phyloP scores from a whole-genome alignment of 2,797 vertebrate genomes.

The Philypnodon macrostomus region DNA sequence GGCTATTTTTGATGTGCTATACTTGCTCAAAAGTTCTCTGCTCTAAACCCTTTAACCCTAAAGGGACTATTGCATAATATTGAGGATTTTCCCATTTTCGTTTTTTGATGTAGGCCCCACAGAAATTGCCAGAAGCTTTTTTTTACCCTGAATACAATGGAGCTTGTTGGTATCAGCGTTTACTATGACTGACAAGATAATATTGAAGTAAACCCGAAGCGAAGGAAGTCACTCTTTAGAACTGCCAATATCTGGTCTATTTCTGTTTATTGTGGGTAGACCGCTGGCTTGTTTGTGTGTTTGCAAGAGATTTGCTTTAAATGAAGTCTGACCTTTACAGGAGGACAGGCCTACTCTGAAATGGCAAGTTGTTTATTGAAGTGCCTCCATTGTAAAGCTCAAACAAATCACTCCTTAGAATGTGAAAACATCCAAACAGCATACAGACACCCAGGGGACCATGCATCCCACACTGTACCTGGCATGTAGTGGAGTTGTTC shows the following conservation, averaged over 20 bases:
- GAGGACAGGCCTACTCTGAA: constrained; percentile 60
- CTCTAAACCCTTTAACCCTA: constrained; percentile 10
- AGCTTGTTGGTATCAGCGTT: constrained; percentile 38
- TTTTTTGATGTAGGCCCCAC: constrained; percentile 11
- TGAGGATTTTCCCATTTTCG: constrained; percentile 32
- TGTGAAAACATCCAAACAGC: constrained; percentile 60
- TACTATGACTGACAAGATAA: constrained; percentile 50
- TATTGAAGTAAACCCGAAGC: constrained; percentile 39
- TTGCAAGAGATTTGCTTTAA: constrained; percentile 67
- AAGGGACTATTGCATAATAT: constrained; percentile 2
- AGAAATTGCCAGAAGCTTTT: constrained; percentile 22
- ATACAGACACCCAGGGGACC: constrained; percentile 34
- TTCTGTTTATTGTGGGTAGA: constrained; percentile 20
- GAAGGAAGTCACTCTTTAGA: constrained; percentile 29
- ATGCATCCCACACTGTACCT: background rate
- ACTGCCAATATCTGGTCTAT: constrained; percentile 34
- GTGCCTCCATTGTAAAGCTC: constrained; percentile 47
- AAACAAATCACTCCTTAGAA: constrained; percentile 57
- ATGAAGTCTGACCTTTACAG: constrained; percentile 74
- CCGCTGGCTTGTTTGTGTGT: constrained; percentile 52
- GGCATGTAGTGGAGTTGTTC: constrained; percentile 20
- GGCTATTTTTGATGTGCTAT: constrained; percentile 24
- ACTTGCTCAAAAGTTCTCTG: constrained; percentile 18
- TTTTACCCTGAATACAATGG: constrained; percentile 11
- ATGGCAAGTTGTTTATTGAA: constrained; percentile 74